Evolutionary conservation across 1,140 invertebrate species (phyloP).

Genomic region (Drosophila ercepeae): DNA sequence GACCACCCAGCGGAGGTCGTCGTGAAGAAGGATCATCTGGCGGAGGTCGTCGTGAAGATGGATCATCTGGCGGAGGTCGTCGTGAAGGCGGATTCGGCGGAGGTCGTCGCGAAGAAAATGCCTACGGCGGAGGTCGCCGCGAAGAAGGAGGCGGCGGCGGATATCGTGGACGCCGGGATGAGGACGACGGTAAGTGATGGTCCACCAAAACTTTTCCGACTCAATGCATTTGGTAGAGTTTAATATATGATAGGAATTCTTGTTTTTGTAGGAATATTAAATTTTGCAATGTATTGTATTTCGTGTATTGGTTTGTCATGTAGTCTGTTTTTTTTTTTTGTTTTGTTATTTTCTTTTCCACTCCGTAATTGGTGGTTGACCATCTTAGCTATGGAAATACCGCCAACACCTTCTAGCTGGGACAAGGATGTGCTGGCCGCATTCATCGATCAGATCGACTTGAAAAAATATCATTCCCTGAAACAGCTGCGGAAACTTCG

Average conservation of each 20-base stretch:
- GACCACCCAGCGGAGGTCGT: background rate
- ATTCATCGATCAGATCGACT: conserved; percentile 37
- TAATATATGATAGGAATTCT: no score
- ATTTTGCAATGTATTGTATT: no score
- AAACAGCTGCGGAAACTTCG: conserved; percentile 23
- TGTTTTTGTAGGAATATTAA: no score
- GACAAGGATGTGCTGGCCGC: conserved; percentile 35
- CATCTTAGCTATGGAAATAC: conserved; percentile 6
- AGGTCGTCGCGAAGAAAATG: conserved; percentile 6
- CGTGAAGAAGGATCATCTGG: background rate
- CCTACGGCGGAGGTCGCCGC: conserved; percentile 25
- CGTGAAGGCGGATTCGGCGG: conserved; percentile 44
- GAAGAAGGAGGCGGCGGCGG: conserved; percentile 22
- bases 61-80: background rate
- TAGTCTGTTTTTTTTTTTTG: conserved; percentile 23
- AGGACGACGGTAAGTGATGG: conserved; percentile 47
- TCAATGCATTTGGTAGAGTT: no score
- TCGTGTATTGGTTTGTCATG: conserved; percentile 15
- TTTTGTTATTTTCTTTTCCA: background rate
- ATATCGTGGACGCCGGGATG: conserved; percentile 44
- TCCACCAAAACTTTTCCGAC: no score
- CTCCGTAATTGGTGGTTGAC: background rate
- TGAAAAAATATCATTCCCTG: conserved; percentile 3
- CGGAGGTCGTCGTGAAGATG: no score
- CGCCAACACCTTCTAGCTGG: conserved; percentile 25